Conservation (phyloP, 2,797 vertebrate species). For the Poecilia gillii region DNA sequence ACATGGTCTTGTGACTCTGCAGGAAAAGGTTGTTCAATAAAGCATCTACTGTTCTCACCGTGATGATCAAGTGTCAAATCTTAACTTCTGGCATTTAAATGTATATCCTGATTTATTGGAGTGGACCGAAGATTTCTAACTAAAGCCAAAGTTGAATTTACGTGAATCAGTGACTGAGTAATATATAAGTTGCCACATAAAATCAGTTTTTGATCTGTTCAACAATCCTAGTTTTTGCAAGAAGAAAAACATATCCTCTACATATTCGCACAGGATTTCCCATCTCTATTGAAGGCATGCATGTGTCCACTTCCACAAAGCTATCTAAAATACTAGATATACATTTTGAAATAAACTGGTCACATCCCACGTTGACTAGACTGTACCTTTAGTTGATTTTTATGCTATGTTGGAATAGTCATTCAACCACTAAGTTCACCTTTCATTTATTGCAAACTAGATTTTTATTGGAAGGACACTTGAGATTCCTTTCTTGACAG, state of each 20-base stretch:
- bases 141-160: background rate
- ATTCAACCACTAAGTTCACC: background rate
- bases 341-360: background rate
- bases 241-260: background rate
- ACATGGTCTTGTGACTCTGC: background rate
- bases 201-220: background rate
- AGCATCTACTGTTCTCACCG: background rate
- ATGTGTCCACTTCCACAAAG: background rate
- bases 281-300: background rate
- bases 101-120: background rate
- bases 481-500: conserved; percentile 1
- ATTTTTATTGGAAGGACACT: background rate
- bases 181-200: background rate
- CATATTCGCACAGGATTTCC: background rate
- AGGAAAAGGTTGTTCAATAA: background rate
- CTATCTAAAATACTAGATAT: background rate
- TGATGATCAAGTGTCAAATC: background rate
- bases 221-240: background rate
- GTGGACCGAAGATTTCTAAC: background rate
- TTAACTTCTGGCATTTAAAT: background rate
- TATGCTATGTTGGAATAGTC: background rate
- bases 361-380: background rate
- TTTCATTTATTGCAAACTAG: background rate
- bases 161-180: background rate
- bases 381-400: background rate